These are phyloP conservation scores for Panulirus ornatus DNA, from an alignment of 1,140 invertebrate species.

Conservation along the genomic window DNA sequence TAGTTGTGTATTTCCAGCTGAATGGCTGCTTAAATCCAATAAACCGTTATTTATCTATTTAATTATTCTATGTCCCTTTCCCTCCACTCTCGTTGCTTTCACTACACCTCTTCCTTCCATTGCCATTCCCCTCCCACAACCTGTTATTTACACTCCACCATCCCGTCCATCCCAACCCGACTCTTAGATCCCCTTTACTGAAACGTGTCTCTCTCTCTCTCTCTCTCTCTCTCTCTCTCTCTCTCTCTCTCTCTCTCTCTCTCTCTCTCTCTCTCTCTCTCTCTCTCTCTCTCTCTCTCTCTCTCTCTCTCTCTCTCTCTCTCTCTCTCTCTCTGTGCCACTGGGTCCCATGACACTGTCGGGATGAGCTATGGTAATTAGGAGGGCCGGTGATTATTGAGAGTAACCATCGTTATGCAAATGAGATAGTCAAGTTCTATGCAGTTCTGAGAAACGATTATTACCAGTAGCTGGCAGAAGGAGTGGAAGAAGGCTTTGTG, in stretches of 20 bases:
- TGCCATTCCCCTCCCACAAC: no score
- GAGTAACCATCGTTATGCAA: not conserved
- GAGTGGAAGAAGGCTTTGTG: not conserved
- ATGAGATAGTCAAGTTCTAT: not conserved
- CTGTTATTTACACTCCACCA: no score
- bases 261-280: not conserved
- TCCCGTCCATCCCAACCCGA: no score
- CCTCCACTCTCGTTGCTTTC: no score
- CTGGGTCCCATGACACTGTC: not conserved
- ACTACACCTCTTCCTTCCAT: no score
- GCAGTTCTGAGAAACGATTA: not conserved
- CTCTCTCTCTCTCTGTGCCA: not conserved
- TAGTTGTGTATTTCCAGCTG: no score
- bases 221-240: not conserved
- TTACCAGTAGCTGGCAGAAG: not conserved
- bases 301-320: not conserved
- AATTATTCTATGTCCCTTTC: no score
- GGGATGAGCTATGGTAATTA: not conserved
- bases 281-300: not conserved
- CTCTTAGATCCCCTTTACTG: no score
- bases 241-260: not conserved
- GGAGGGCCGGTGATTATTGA: not conserved
- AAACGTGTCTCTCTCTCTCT: not conserved
- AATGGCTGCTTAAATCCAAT: no score
- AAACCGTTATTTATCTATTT: no score